Conservation (phyloP, 2,113 vertebrate genomes). For the Cynoglossus semilaevis region DNA sequence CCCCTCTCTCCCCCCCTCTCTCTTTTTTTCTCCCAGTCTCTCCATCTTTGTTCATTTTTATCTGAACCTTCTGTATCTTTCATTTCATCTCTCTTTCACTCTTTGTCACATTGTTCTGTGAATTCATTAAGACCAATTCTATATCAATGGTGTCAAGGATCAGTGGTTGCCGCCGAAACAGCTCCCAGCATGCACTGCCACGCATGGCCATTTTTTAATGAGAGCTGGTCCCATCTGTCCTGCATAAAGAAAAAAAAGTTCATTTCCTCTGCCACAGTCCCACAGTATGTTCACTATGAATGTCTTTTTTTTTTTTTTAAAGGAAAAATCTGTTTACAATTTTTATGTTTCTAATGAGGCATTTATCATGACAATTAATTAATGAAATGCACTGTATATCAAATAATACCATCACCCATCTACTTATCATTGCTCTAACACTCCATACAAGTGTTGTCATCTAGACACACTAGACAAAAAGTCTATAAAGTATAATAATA, state of each 20-base stretch:
- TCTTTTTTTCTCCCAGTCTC: slow-evolving; percentile 34
- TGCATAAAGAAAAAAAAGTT: slow-evolving; percentile 23
- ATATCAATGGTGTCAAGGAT: slow-evolving; percentile 61
- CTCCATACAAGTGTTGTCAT: too few relatives aligned
- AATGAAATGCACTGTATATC: too few relatives aligned
- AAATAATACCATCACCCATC: too few relatives aligned
- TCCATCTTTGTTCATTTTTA: slow-evolving; percentile 27
- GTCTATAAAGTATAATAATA: too few relatives aligned
- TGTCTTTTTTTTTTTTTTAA: slow-evolving; percentile 13
- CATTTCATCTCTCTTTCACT: neutral
- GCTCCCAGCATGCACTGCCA: slow-evolving; percentile 57
- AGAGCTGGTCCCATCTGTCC: slow-evolving; percentile 51
- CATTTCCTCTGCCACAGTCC: slow-evolving; percentile 15
- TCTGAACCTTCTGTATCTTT: slow-evolving; percentile 27
- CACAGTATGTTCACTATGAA: slow-evolving; percentile 17
- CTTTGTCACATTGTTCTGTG: slow-evolving; percentile 60
- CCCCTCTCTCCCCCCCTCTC: slow-evolving; percentile 3
- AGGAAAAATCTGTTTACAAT: neutral
- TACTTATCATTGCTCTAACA: too few relatives aligned
- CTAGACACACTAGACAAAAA: too few relatives aligned
- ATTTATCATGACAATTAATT: too few relatives aligned
- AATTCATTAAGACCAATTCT: slow-evolving; percentile 67
- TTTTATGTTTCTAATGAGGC: neutral
- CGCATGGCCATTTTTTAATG: slow-evolving; percentile 60
- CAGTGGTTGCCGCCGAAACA: slow-evolving; percentile 56